Evolutionary conservation across 2,888 invertebrate genomes (phyloP), one percentile per base, ranked within the genome.

Genomic region (Gymnoscelis rufifasciata): DNA sequence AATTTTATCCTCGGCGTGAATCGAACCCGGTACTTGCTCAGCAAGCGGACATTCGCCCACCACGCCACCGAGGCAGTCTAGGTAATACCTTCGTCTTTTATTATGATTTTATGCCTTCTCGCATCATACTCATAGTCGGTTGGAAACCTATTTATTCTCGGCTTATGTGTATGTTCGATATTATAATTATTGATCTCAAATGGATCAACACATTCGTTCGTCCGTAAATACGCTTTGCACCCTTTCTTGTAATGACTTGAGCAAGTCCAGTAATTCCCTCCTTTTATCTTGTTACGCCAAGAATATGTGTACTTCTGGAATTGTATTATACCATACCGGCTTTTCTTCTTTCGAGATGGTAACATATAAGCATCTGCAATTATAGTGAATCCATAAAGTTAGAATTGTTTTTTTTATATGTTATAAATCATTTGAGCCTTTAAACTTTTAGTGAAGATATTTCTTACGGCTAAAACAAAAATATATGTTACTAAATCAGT

Each of bases 161-260:
- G 68, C 0, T 69, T 63, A 3, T 19, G 52, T 82, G 82, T 78
- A 39, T 81, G 82, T 0, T 59, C 39, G 12, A 55, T 51, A 12
- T 64, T 52, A 30, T 54, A 62, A 41, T 68, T 66, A 1, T 61
- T 65, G 2, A 81, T 65, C n/a, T 54, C 48, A 13, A 68, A 67
- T 0, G 71, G 66, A 27, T 62, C 57, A 4, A 55, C 51, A 0
- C 51, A 43, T 53, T 79, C 72, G 10, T 68, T 64, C 0, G 79
- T 78, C 2, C 66, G 66, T 0, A 80, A 59, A 14, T 71, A 71
- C 0, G 81, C 81, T 56, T 67, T 74, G 49, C 82, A 82, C 0
- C 82, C 80, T 44, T 81, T 79, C 47, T 81, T 82, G 7, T 74
- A 73, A 36, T 81, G 81, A 53, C 76, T 79, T 7, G 83, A 82